These are phyloP conservation scores for Drosophila orosa DNA, from an alignment of 1,140 invertebrate species.

Conservation along the genomic window DNA sequence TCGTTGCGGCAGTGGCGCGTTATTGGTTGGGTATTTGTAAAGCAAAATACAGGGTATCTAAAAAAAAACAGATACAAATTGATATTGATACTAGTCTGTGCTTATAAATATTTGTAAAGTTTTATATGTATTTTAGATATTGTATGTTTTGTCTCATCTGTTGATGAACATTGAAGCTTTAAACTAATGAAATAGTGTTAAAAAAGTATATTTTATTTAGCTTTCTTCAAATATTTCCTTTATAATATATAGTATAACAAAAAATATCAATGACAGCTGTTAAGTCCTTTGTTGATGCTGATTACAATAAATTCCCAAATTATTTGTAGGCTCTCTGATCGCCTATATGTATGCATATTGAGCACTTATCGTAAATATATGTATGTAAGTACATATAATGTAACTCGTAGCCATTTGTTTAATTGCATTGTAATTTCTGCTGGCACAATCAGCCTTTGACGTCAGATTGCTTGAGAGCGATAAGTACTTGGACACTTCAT, in stretches of 20 bases:
- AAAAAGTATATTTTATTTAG: too few species aligned
- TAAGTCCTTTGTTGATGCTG: neutral
- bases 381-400: slow-evolving; percentile 9
- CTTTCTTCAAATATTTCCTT: too few species aligned
- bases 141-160: too few species aligned
- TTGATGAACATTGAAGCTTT: neutral
- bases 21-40: neutral
- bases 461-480: slow-evolving; percentile 13
- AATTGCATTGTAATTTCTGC: slow-evolving; percentile 24
- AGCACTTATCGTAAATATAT: slow-evolving; percentile 2
- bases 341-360: neutral
- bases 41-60: neutral
- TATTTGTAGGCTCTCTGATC: neutral
- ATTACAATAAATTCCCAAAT: neutral
- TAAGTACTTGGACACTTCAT: slow-evolving; percentile 5
- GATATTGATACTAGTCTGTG: neutral
- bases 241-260: too few species aligned
- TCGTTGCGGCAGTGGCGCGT: slow-evolving; percentile 2
- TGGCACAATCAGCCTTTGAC: slow-evolving; percentile 26
- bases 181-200: too few species aligned
- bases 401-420: slow-evolving; percentile 10
- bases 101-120: neutral
- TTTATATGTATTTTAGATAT: neutral
- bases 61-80: too few species aligned
- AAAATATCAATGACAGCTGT: too few species aligned